Base-by-base conservation (phyloP, 2,113 vertebrate species). In the Hemiscyllium ocellatum region DNA sequence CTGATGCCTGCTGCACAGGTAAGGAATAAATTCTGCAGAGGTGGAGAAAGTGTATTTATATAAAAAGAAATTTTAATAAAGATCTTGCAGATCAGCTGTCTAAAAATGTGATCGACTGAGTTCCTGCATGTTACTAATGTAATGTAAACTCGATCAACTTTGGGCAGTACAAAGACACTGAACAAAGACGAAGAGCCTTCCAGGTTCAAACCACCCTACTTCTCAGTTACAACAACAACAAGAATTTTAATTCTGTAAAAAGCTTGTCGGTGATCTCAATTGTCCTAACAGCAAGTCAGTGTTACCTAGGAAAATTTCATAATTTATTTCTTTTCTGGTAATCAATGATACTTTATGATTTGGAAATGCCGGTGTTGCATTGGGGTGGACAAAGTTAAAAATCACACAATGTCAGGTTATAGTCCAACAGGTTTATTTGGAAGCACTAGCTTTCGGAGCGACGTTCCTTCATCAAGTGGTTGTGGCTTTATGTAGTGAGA, bases 1-100 rank as follows among this genome's bases (percentile, higher is more conserved):
- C 98, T 37, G 99, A 99, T 97, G 98, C 98, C 96, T 99, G 98
- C 96, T 99, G 98, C 96, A 99, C 99, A 97, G 98, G 99, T 99
- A 97, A 97, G 98, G 95, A 96, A 66, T 29, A 47, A 95, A 72
- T 52, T 69, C 29, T 95, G 69, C 42, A 52, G 24, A 29, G 47
- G 47, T 76, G 26, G 24, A 52, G 22, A 69, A 42, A 70, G 91
- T 8, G 4, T 61, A 47, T 42, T 33, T 56, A 56, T 33, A n/a
- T n/a, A 42, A 83, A 47, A 83, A 22, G 5, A 19, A 4, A 6
- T 83, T 80, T 42, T 83, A 42, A 42, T 37, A 19, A 83, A 83
- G 37, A 83, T 37, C 80, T 37, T 83, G n/a, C 42, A 19, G 19
- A 83, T 42, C 37, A 83, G n/a, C 80, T 42, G 85, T 24, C 52